phyloP scores from a whole-genome alignment of 2,113 vertebrate species.

The Pseudorectes ferrugineus region DNA sequence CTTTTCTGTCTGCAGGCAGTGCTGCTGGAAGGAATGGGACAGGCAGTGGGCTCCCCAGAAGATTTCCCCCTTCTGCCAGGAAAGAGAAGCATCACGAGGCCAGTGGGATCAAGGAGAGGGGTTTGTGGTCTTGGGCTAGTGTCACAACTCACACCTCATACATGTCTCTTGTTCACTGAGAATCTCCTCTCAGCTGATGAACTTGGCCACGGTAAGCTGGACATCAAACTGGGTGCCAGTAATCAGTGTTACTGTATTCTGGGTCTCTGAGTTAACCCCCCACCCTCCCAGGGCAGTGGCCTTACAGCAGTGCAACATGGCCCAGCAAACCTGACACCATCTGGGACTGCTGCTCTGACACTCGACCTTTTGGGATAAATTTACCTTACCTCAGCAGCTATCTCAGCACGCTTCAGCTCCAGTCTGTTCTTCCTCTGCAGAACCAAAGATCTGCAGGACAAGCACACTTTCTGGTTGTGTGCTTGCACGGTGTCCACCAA shows the following conservation, averaged over 20 bases:
- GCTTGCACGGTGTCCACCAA: not conserved
- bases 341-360: not conserved
- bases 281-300: not conserved
- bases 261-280: not conserved
- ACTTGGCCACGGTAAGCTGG: rapidly evolving
- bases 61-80: not conserved
- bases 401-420: not conserved
- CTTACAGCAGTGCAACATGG: not conserved
- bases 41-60: rapidly evolving
- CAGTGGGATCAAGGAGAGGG: not conserved
- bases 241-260: not conserved
- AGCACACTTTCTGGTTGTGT: not conserved
- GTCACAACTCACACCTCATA: rapidly evolving
- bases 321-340: rapidly evolving
- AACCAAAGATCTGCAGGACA: not conserved
- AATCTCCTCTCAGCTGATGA: not conserved
- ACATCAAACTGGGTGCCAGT: not conserved
- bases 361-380: not conserved
- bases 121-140: not conserved
- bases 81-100: rapidly evolving
- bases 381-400: not conserved
- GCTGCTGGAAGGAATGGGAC: not conserved
- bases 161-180: not conserved
- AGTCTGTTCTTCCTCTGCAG: not conserved
- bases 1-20: not conserved